A percentile compares a stretch with the other conserved stretches of the same genome.
These are phyloP conservation scores for Apogon talboti DNA, from an alignment of 2,797 vertebrate species.

Conservation along the genomic window DNA sequence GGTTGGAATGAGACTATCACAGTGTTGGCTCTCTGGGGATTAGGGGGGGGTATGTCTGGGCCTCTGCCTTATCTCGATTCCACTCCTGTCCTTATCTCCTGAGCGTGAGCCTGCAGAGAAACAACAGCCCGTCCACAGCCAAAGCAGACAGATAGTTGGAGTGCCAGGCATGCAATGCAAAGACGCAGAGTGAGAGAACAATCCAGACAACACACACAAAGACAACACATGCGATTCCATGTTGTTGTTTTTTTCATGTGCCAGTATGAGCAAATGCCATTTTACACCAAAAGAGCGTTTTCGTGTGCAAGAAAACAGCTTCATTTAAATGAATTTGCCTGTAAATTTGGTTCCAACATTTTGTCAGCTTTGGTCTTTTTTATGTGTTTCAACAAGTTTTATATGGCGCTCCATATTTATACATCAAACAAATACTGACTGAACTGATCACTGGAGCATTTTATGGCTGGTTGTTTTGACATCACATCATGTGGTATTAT, in stretches of 20 bases:
- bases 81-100: slow-evolving; percentile 78
- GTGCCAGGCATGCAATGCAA: slow-evolving; percentile 76
- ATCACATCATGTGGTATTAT: slow-evolving; percentile 61
- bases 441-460: slow-evolving; percentile 49
- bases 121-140: slow-evolving; percentile 74
- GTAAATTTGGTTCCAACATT: slow-evolving; percentile 15
- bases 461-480: slow-evolving; percentile 62
- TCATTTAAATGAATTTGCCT: slow-evolving; percentile 41
- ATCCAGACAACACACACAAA: slow-evolving; percentile 20
- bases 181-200: slow-evolving; percentile 52
- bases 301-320: slow-evolving; percentile 26
- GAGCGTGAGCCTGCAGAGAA: slow-evolving; percentile 79
- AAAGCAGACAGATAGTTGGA: slow-evolving; percentile 79
- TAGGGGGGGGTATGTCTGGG: slow-evolving; percentile 63
- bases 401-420: slow-evolving; percentile 40
- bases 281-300: slow-evolving; percentile 41
- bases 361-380: slow-evolving; percentile 31
- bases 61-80: slow-evolving; percentile 75
- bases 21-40: slow-evolving; percentile 68
- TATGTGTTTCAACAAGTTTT: slow-evolving; percentile 44
- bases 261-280: slow-evolving; percentile 34
- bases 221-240: slow-evolving; percentile 23
- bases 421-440: slow-evolving; percentile 43
- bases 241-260: slow-evolving; percentile 40
- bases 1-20: slow-evolving; percentile 74